These are phyloP conservation scores for Chouioia cunea DNA, from an alignment of 2,888 invertebrate species.

Conservation along the genomic window DNA sequence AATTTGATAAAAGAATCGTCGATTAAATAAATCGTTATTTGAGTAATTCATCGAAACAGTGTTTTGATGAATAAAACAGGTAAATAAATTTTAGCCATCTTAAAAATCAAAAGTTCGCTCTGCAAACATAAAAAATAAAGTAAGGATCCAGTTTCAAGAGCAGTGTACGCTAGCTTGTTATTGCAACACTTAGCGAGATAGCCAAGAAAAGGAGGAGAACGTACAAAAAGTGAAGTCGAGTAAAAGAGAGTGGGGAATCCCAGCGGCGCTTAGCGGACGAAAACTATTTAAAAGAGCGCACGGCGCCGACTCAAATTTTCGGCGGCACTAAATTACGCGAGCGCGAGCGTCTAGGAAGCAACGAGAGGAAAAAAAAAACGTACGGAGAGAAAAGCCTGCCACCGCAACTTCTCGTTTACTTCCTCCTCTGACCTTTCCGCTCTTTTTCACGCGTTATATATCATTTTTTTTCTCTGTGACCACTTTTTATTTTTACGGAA, in stretches of 20 bases:
- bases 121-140: too few relatives aligned
- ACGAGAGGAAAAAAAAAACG: constrained; percentile 41
- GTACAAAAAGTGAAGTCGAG: constrained; percentile 37
- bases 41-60: too few relatives aligned
- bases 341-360: neutral
- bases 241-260: neutral
- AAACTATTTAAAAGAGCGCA: constrained; percentile 44
- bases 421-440: constrained; percentile 2
- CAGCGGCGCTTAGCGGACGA: neutral
- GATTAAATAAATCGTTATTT: too few relatives aligned
- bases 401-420: constrained; percentile 44
- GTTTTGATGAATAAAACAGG: too few relatives aligned
- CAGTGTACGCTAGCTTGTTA: constrained; percentile 14
- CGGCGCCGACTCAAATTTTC: constrained; percentile 65
- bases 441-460: constrained; percentile 6
- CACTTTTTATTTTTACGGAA: neutral
- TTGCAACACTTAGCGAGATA: constrained; percentile 38
- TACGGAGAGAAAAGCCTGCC: constrained; percentile 26
- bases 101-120: too few relatives aligned
- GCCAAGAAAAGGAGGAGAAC: constrained; percentile 18
- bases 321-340: constrained; percentile 64
- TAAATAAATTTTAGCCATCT: too few relatives aligned
- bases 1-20: too few relatives aligned
- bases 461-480: constrained; percentile 11
- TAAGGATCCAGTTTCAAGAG: too few relatives aligned